Percentiles rank a stretch among this genome's conserved stretches.
phyloP scores from a whole-genome alignment of 1,140 invertebrate genomes.

The Amyelois transitella region DNA sequence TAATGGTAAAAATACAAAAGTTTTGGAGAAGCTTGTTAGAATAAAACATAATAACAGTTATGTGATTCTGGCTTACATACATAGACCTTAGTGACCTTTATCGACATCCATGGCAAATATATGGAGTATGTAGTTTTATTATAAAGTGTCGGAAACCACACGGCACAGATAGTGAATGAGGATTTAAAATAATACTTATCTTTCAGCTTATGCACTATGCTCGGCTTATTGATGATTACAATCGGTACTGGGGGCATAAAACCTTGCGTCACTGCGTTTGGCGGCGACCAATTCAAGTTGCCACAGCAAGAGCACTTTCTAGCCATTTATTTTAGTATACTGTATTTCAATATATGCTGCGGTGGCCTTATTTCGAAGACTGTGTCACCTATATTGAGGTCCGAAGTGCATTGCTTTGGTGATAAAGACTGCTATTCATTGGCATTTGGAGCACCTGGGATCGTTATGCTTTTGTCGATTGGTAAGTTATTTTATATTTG shows the following conservation, averaged over 20 bases:
- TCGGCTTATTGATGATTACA: conserved; percentile 80
- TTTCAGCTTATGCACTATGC: conserved; percentile 69
- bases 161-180: too few relatives aligned
- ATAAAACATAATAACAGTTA: too few relatives aligned
- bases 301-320: conserved; percentile 77
- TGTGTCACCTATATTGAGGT: conserved; percentile 79
- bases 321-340: conserved; percentile 80
- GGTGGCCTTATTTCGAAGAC: conserved; percentile 80
- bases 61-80: too few relatives aligned
- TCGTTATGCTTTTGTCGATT: conserved; percentile 76
- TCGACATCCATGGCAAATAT: too few relatives aligned
- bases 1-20: too few relatives aligned
- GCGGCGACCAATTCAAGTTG: conserved; percentile 89
- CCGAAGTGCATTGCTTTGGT: conserved; percentile 79
- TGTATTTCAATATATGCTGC: conserved; percentile 81
- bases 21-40: too few relatives aligned
- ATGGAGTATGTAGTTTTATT: too few relatives aligned
- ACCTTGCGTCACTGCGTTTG: conserved; percentile 92
- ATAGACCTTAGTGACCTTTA: too few relatives aligned
- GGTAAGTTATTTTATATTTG: conserved; percentile 60
- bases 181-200: conserved; percentile 5
- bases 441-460: conserved; percentile 82
- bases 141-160: too few relatives aligned
- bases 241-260: conserved; percentile 92
- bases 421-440: conserved; percentile 81